Evolutionary conservation across 2,888 invertebrate species (phyloP), one percentile per base, ranked within the genome.

Genomic region (Parasteatoda lunata): DNA sequence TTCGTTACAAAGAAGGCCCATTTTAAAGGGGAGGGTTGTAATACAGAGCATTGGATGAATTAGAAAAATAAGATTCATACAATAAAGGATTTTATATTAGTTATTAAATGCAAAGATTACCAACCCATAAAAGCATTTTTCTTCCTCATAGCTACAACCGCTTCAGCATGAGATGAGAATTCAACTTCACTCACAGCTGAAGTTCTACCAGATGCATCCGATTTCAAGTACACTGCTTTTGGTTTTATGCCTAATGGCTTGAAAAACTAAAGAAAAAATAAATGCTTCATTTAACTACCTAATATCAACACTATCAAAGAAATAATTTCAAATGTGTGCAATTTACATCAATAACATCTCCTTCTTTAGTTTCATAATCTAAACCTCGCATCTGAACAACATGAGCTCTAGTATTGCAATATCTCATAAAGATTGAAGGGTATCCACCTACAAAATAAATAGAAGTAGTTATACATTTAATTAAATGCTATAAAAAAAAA

Each of bases 61-160:
- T 30, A 30, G 30, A 30, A 2, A 30, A 0, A 30, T 30, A 30
- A 30, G 30, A 30, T 30, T 30, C 30, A 30, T 30, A 30, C 30
- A 30, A 30, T 30, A 30, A 30, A 30, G 1, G 2, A 30, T 30
- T 30, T 30, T 2, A 30, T 30, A 30, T 30, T 30, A 30, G 30
- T 30, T 30, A 30, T 30, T 30, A 30, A 30, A 30, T 30, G 11
- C 11, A 64, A 45, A 66, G 3, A 45, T 11, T 51, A 45, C 65
- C 72, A n/a, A 87, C 86, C 86, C 47, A 87, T 87, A 48, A 87
- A 87, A 13, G 86, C 77, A 77, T 87, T 87, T 51, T 77, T 81
- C 48, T 87, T 87, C 54, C 86, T 70, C 77, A 87, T 68, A 15
- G 86, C 86, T 77, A 87, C 73, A 73, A 87, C 86, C 8, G 86